Percentiles rank a stretch among this genome's conserved stretches.
phyloP scores from a whole-genome alignment of 64 coral and sea anemone species.

The Montipora efflorescens region DNA sequence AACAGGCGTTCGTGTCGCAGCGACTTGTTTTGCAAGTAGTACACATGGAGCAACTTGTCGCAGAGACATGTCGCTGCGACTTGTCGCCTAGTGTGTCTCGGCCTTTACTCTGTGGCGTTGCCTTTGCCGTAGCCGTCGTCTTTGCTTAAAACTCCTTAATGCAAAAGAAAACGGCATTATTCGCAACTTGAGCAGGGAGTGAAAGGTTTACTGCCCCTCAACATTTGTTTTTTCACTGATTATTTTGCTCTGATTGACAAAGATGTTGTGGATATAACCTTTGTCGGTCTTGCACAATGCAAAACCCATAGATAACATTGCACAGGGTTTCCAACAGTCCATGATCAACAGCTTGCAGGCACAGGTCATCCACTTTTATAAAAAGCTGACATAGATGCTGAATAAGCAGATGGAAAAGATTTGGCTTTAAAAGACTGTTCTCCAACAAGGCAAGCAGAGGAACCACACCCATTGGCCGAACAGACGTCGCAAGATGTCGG shows the following conservation, averaged over 20 bases:
- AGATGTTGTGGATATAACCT: conserved; percentile 21
- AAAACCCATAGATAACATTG: conserved; percentile 78
- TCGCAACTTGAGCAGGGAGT: no score
- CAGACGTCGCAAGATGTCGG: conserved; percentile 17
- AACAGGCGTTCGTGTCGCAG: no score
- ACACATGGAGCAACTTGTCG: no score
- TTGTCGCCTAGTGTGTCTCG: no score
- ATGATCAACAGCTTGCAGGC: conserved; percentile 84
- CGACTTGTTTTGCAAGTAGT: no score
- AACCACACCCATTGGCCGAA: conserved; percentile 78
- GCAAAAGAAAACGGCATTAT: no score
- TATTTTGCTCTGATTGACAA: not conserved
- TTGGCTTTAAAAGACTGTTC: conserved; percentile 78
- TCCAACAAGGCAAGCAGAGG: conserved; percentile 79
- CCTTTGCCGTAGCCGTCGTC: no score
- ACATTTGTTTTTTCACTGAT: no score
- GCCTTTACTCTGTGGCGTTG: no score
- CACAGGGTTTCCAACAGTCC: conserved; percentile 89
- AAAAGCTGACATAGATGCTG: conserved; percentile 85
- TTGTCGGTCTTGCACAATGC: conserved; percentile 66
- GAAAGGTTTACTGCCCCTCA: no score
- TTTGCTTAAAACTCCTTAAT: no score
- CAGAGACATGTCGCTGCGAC: no score
- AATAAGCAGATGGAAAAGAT: conserved; percentile 80
- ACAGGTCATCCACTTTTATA: conserved; percentile 87